phyloP scores from a whole-genome alignment of 2,113 vertebrate species.

The Chaetura pelagica region DNA sequence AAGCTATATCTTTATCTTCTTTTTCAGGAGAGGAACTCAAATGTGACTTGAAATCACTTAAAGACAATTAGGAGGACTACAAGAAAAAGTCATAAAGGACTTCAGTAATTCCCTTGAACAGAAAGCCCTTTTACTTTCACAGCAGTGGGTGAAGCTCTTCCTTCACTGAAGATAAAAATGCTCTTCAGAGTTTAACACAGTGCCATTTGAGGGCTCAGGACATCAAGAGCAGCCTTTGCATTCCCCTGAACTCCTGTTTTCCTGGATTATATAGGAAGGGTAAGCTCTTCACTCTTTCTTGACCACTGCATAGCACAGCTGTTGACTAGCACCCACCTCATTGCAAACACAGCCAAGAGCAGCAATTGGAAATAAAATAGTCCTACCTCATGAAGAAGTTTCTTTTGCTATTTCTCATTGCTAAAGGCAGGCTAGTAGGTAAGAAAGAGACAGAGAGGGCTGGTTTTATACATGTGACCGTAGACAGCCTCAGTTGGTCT shows the following conservation, averaged over 20 bases:
- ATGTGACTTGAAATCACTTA: not conserved
- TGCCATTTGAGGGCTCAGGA: not conserved
- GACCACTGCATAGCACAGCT: not conserved
- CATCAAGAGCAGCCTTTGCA: not conserved
- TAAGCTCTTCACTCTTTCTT: not conserved
- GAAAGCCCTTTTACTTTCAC: not conserved
- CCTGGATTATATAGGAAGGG: not conserved
- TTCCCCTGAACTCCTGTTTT: not conserved
- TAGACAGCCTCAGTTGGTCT: not conserved
- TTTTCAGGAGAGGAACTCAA: not conserved
- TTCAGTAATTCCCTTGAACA: not conserved
- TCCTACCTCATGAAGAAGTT: not conserved
- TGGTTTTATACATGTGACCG: not conserved
- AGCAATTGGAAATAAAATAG: not conserved
- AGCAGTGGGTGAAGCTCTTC: not conserved
- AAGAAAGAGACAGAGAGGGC: not conserved
- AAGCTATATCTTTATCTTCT: not conserved
- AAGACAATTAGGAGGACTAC: not conserved
- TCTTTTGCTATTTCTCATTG: not conserved
- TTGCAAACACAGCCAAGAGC: not conserved
- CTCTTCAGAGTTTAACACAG: not conserved
- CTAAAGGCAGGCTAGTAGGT: not conserved
- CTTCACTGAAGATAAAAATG: not conserved
- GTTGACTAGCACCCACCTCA: not conserved
- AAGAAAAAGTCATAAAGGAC: not conserved